Conservation (phyloP, 2,113 vertebrate genomes). For the Falco punctatus region DNA sequence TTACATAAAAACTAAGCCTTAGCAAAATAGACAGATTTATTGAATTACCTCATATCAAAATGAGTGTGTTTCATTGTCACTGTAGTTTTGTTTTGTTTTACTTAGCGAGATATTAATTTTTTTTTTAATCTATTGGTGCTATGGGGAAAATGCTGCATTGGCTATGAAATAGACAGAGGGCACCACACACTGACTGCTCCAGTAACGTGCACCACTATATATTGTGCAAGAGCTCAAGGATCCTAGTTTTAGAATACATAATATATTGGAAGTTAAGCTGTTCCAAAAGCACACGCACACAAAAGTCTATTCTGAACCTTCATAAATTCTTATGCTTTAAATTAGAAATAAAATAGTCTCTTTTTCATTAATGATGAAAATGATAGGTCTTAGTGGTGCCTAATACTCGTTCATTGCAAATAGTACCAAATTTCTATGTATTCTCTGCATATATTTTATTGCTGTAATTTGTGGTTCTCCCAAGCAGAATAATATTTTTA, state of each 20-base stretch:
- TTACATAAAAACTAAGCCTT: slow-evolving; percentile 44
- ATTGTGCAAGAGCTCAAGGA: slow-evolving; percentile 21
- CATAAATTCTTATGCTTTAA: slow-evolving; percentile 41
- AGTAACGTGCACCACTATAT: slow-evolving; percentile 46
- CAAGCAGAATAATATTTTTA: slow-evolving; percentile 61
- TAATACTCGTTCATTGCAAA: slow-evolving; percentile 36
- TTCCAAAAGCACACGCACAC: slow-evolving; percentile 35
- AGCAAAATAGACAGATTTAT: slow-evolving; percentile 69
- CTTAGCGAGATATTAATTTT: background rate
- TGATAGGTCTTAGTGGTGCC: slow-evolving; percentile 1
- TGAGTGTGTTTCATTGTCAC: slow-evolving; percentile 44
- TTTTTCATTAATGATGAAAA: background rate
- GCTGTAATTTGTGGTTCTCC: slow-evolving; percentile 54
- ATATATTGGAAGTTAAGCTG: slow-evolving; percentile 42
- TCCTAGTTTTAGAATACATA: slow-evolving; percentile 29
- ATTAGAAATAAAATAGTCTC: slow-evolving; percentile 41
- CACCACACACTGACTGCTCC: slow-evolving; percentile 49
- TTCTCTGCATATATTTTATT: slow-evolving; percentile 22
- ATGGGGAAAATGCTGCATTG: slow-evolving; percentile 52
- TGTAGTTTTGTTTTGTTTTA: slow-evolving; percentile 24
- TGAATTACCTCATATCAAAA: slow-evolving; percentile 66
- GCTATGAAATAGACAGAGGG: slow-evolving; percentile 51
- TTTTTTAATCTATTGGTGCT: slow-evolving; percentile 39
- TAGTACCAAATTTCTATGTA: background rate
- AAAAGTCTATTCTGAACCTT: slow-evolving; percentile 28